phyloP scores from a whole-genome alignment of 2,797 vertebrate genomes.

The Alosa sapidissima region DNA sequence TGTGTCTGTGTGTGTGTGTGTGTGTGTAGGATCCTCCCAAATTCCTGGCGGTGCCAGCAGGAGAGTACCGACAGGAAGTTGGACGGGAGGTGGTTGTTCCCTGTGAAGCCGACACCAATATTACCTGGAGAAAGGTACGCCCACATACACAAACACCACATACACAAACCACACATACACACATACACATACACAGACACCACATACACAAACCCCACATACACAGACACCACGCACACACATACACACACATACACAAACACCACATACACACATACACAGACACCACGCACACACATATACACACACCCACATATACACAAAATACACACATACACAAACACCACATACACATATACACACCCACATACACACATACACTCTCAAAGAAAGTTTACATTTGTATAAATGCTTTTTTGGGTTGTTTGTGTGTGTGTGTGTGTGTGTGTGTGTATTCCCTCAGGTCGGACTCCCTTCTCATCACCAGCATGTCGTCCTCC shows the following conservation, averaged over 20 bases:
- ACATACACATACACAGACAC: neutral
- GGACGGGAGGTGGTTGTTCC: constrained; percentile 97
- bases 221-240: neutral
- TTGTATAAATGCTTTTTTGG: too few species aligned
- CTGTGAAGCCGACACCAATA: constrained; percentile 94
- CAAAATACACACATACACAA: too few species aligned
- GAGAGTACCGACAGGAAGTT: constrained; percentile 98
- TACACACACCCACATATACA: too few species aligned
- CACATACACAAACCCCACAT: neutral
- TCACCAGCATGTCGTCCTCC: constrained; percentile 98
- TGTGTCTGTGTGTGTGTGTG: constrained; percentile 28
- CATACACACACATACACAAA: neutral
- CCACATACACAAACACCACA: neutral
- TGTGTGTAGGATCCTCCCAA: constrained; percentile 90
- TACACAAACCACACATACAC: neutral
- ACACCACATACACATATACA: too few species aligned
- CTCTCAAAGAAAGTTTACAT: neutral
- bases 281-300: neutral
- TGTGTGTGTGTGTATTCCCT: neutral
- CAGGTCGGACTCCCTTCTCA: constrained; percentile 98
- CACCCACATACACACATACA: too few species aligned
- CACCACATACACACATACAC: neutral
- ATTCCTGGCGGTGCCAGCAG: constrained; percentile 99
- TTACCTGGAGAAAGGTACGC: constrained; percentile 96
- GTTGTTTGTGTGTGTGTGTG: neutral